Evolutionary conservation across 2,888 invertebrate species (phyloP), one percentile per base, ranked within the genome.

Genomic region (Dolichopus griseipennis): DNA sequence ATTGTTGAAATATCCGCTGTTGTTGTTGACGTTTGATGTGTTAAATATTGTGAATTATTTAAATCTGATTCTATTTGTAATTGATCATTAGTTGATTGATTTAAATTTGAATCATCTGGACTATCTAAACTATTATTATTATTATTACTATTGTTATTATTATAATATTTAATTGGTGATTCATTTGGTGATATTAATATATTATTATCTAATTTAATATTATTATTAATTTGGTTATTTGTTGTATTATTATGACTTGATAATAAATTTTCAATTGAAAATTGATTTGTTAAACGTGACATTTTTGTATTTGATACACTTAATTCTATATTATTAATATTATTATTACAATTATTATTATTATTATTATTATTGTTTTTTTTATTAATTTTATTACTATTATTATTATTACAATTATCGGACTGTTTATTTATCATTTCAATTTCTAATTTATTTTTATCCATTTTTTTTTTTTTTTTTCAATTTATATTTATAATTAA

Each of bases 181-280:
- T 65, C 22, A 12, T 10, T 37, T 37, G 37, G 18, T 52, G 65
- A 15, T 33, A 61, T 3, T 43, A 21, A 3, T 22, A 12, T 22
- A 27, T 65, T 20, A 65, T 52, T 37, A 52, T 7, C 34, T 37
- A 20, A 7, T 34, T 41, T 62, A 62, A 22, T 62, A 12, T 10
- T 22, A 12, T 62, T 22, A 22, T 62, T 62, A 21, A 1, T 21
- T 21, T 62, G 6, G 34, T 41, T 27, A 27, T 27, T 27, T 68
- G 22, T 37, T 41, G 37, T 68, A 52, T 65, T 66, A 12, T 67
- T 69, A 18, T 76, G 78, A 72, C 76, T 78, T 41, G 81, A 77
- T 71, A 81, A 81, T 69, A 81, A 72, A 72, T 78, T 81, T 73
- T 81, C 81, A 68, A 81, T 81, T 20, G 81, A 81, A 71, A 81